Evolutionary conservation across 2,888 invertebrate genomes (phyloP).

Genomic region (Euzetes globulus): DNA sequence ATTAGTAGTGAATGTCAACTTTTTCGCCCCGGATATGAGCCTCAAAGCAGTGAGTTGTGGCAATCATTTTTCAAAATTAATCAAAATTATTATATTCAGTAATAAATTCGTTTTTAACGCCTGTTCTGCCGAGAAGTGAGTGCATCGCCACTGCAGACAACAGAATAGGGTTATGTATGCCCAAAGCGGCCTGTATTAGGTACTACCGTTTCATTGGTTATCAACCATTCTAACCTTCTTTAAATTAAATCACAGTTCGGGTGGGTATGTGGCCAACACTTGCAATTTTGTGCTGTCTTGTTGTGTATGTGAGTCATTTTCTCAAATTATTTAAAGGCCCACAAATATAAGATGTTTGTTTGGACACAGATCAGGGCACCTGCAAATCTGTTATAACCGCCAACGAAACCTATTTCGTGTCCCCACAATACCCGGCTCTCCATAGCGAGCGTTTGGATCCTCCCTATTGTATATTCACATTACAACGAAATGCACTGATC

Average conservation of each 20-base stretch:
- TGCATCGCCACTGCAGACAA: slow-evolving; percentile 38
- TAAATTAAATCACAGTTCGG: slow-evolving; percentile 20
- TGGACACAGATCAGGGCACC: slow-evolving; percentile 36
- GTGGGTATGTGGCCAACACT: slow-evolving; percentile 37
- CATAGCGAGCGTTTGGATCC: slow-evolving; percentile 37
- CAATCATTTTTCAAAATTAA: not conserved
- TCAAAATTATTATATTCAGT: slow-evolving; percentile 8
- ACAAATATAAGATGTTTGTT: not conserved
- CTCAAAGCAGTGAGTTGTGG: slow-evolving; percentile 30
- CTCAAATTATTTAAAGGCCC: too few relatives aligned
- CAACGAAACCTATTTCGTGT: slow-evolving; percentile 39
- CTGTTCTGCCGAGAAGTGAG: slow-evolving; percentile 33
- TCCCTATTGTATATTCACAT: slow-evolving; percentile 38
- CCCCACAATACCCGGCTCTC: slow-evolving; percentile 37
- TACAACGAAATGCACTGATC: slow-evolving; percentile 35
- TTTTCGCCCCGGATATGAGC: slow-evolving; percentile 34
- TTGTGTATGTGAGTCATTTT: slow-evolving; percentile 36
- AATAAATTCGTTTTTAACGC: slow-evolving; percentile 34
- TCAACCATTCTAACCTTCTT: not conserved
- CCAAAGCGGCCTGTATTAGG: slow-evolving; percentile 36
- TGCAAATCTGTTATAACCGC: slow-evolving; percentile 37
- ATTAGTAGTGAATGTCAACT: not conserved
- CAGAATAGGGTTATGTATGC: slow-evolving; percentile 37
- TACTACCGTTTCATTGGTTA: not conserved
- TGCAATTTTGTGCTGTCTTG: slow-evolving; percentile 37